phyloP scores from a whole-genome alignment of 2,113 vertebrate genomes.

The Euleptes europaea region DNA sequence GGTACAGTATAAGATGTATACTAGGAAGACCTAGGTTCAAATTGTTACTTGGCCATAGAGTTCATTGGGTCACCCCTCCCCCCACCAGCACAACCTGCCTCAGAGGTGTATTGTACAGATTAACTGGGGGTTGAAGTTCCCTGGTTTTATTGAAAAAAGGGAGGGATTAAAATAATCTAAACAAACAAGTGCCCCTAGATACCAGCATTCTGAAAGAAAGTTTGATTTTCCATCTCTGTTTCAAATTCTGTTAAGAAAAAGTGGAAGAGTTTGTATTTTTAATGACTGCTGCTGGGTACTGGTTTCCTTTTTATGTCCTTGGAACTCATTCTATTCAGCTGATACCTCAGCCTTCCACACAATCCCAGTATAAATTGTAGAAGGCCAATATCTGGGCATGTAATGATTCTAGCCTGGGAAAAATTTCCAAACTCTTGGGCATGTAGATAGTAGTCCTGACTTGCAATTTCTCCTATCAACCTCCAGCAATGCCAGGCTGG shows the following conservation, averaged over 20 bases:
- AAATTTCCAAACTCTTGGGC: conserved; percentile 25
- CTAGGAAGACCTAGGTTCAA: no score
- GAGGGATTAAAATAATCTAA: no score
- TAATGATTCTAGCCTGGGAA: not conserved
- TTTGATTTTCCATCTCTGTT: not conserved
- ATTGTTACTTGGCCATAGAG: no score
- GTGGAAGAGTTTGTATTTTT: not conserved
- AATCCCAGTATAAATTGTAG: not conserved
- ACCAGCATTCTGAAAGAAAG: not conserved
- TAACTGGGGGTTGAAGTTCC: no score
- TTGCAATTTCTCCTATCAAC: conserved; percentile 51
- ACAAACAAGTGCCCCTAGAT: not conserved
- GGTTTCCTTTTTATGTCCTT: not conserved
- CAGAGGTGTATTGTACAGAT: no score
- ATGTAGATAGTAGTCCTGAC: conserved; percentile 42
- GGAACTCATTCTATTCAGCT: not conserved
- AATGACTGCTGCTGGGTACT: not conserved
- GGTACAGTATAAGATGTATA: no score
- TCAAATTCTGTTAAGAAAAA: not conserved
- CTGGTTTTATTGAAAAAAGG: no score
- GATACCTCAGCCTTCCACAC: not conserved
- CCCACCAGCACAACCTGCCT: no score
- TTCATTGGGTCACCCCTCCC: no score
- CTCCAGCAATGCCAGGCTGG: conserved; percentile 48
- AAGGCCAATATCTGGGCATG: conserved; percentile 1